Evolutionary conservation across 1,140 invertebrate genomes (phyloP).

Genomic region (Leptestheria dahalacensis): DNA sequence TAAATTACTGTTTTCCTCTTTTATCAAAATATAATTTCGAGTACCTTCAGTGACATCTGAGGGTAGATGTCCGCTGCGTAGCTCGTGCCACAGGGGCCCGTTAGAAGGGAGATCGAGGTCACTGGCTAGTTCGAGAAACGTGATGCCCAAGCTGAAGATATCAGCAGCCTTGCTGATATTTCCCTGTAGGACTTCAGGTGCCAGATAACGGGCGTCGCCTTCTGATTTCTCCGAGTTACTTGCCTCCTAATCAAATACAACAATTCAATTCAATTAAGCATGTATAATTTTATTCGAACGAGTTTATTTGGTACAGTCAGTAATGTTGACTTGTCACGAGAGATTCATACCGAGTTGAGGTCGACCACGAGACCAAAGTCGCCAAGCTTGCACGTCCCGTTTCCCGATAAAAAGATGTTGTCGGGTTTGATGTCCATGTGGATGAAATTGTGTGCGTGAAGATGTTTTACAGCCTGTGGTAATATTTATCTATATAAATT

Average conservation of each 20-base stretch:
- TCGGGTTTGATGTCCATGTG: constrained; percentile 64
- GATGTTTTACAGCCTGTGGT: constrained; percentile 40
- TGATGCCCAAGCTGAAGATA: constrained; percentile 53
- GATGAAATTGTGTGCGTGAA: constrained; percentile 47
- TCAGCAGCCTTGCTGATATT: constrained; percentile 42
- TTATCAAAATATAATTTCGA: too few relatives aligned
- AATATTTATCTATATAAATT: constrained; percentile 9
- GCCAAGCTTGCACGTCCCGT: constrained; percentile 48
- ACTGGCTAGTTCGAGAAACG: constrained; percentile 50
- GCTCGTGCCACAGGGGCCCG: constrained; percentile 49
- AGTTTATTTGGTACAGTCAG: too few relatives aligned
- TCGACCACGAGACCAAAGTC: constrained; percentile 60
- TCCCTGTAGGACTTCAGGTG: constrained; percentile 50
- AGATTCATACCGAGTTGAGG: constrained; percentile 35
- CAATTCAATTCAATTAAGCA: neutral
- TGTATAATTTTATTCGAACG: neutral
- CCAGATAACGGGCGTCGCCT: constrained; percentile 60
- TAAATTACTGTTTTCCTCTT: too few relatives aligned
- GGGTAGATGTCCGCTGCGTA: constrained; percentile 39
- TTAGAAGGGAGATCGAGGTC: constrained; percentile 51
- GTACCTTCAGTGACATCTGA: constrained; percentile 28
- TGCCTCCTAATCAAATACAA: constrained; percentile 22
- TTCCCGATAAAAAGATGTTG: constrained; percentile 48
- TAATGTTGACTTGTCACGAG: neutral
- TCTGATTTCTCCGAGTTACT: constrained; percentile 40